phyloP scores from a whole-genome alignment of 2,888 invertebrate genomes.

The Glyphotaelius pellucidus region DNA sequence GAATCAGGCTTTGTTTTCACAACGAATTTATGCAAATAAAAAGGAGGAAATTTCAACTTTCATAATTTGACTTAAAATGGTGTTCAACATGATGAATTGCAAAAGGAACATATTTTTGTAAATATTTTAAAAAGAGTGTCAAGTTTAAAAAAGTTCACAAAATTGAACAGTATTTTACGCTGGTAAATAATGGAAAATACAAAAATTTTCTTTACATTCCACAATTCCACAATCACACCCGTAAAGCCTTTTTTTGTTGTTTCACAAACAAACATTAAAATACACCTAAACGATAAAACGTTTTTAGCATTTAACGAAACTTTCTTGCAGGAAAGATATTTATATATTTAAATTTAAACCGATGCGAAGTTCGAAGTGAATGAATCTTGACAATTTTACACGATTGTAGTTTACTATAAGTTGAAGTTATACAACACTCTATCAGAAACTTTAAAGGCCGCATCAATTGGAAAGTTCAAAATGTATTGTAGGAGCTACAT shows the following conservation, averaged over 20 bases:
- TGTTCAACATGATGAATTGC: constrained; percentile 24
- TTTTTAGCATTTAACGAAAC: background rate
- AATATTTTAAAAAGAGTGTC: background rate
- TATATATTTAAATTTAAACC: background rate
- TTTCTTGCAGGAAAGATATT: background rate
- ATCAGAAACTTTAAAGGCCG: too few species aligned
- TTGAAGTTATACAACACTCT: too few species aligned
- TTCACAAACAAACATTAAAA: background rate
- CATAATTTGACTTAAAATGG: constrained; percentile 27
- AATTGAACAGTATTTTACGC: background rate
- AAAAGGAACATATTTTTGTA: background rate
- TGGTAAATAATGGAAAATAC: background rate
- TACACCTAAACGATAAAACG: background rate
- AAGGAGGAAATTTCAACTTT: constrained; percentile 21
- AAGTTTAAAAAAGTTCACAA: background rate
- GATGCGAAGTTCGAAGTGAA: background rate
- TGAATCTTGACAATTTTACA: too few species aligned
- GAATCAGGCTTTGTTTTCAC: constrained; percentile 22
- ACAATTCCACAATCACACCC: background rate
- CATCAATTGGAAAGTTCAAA: too few species aligned
- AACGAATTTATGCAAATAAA: constrained; percentile 34
- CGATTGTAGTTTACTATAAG: too few species aligned
- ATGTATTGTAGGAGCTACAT: too few species aligned
- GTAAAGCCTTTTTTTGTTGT: background rate
- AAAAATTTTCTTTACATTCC: background rate